Conservation (phyloP, 2,888 invertebrate species). For the Diaprepes abbreviatus region DNA sequence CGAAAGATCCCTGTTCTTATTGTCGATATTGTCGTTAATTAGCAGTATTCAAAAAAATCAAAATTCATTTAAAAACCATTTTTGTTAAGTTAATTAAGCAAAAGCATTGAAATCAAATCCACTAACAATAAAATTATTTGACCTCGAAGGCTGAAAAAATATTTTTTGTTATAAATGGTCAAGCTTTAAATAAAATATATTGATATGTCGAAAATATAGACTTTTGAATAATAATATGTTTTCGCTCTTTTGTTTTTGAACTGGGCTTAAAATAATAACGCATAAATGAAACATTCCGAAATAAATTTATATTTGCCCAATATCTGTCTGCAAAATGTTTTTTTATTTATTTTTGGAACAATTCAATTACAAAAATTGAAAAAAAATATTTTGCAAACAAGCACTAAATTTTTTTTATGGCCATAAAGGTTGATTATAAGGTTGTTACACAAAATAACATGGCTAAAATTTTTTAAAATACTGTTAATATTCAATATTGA, state of each 20-base stretch:
- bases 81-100: too few relatives aligned
- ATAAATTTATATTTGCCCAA: constrained; percentile 3
- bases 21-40: too few relatives aligned
- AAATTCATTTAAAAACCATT: too few relatives aligned
- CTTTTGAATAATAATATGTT: constrained; percentile 17
- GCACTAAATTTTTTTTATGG: too few relatives aligned
- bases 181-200: constrained; percentile 29
- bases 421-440: too few relatives aligned
- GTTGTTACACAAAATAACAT: too few relatives aligned
- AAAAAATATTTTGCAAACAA: neutral
- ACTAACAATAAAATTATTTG: constrained; percentile 24
- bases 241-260: constrained; percentile 25
- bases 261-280: constrained; percentile 18
- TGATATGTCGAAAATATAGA: constrained; percentile 11
- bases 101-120: neutral
- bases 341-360: constrained; percentile 3
- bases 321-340: neutral
- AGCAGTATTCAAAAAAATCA: too few relatives aligned
- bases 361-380: neutral
- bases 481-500: too few relatives aligned
- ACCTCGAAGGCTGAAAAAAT: constrained; percentile 28
- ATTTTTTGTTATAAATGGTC: constrained; percentile 18
- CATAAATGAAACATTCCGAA: constrained; percentile 4
- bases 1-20: too few relatives aligned
- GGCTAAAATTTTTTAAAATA: too few relatives aligned